Evolutionary conservation across 1,140 invertebrate genomes (phyloP).

Genomic region (Drosophila navojoa): DNA sequence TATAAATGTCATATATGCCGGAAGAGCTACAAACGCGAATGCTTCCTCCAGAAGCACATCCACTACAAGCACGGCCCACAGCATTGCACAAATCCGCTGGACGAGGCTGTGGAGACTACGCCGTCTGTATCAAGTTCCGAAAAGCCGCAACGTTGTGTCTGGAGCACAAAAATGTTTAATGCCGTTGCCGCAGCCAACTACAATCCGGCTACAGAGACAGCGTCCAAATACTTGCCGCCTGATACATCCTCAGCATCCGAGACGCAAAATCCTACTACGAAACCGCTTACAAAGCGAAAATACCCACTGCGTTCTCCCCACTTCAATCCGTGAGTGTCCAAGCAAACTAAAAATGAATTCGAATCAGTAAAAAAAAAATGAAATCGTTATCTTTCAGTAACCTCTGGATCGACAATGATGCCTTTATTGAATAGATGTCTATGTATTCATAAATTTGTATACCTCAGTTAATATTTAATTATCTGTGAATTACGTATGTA

Average conservation of each 20-base stretch:
- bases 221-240: slow-evolving; percentile 37
- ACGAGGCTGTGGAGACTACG: too few relatives aligned
- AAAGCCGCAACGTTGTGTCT: slow-evolving; percentile 2
- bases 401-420: slow-evolving; percentile 50
- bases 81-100: too few relatives aligned
- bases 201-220: slow-evolving; percentile 36
- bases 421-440: background rate
- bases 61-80: slow-evolving; percentile 27
- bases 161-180: slow-evolving; percentile 45
- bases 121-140: too few relatives aligned
- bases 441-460: too few relatives aligned
- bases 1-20: slow-evolving; percentile 33
- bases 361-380: background rate
- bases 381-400: slow-evolving; percentile 39
- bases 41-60: slow-evolving; percentile 34
- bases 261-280: too few relatives aligned
- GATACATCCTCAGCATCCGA: background rate
- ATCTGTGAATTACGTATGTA: too few relatives aligned
- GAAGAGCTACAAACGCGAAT: slow-evolving; percentile 36
- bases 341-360: background rate
- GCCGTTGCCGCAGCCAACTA: slow-evolving; percentile 54
- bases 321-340: slow-evolving; percentile 60
- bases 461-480: too few relatives aligned
- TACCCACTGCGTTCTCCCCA: slow-evolving; percentile 53
- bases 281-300: slow-evolving; percentile 24